Evolutionary conservation across 2,113 vertebrate species (phyloP), one percentile per base, ranked within the genome.

Genomic region (Seriola aureovittata): DNA sequence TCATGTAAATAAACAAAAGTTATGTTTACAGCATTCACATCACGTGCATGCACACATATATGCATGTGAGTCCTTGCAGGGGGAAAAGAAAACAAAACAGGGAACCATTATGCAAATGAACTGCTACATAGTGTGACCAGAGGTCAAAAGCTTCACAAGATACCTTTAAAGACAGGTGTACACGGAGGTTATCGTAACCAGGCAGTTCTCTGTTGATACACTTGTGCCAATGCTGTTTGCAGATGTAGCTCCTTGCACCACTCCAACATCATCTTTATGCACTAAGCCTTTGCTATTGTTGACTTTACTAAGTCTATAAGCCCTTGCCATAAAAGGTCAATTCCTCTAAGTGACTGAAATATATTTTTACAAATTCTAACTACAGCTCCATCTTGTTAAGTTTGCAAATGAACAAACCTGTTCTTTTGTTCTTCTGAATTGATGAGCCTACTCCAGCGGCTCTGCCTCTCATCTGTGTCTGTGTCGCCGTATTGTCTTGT

Each of bases 401-500:
- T 68, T 54, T 32, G 8, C 23, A 29, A 17, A 59, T 58, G 25
- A 48, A 70, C n/a, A 59, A 50, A 48, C 46, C 4, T n/a, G 46
- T 75, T 82, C 42, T 54, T 32, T 38, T 81, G 34, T 83, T 55
- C 16, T 67, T 66, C 57, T 54, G 16, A 52, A 81, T 12, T 68
- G 55, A 77, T 80, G 69, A 55, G 8, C 66, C 23, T 12, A 10
- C 23, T 68, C 4, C 4, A 58, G 64, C 29, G 3, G 10, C 75
- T 69, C 29, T n/a, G 29, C 48, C 48, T 84, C 78, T 64, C 69
- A 79, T 75, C 46, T 64, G 23, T 40, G 64, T 71, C 32, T 76
- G 38, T 14, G 54, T 76, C n/a, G 38, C 46, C 7, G 42, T 13
- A 12, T 71, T 69, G 63, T 80, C 70, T 67, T 44, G 25, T 69